Evolutionary conservation across 2,888 invertebrate genomes (phyloP).

Genomic region (Caradrina kadenii): DNA sequence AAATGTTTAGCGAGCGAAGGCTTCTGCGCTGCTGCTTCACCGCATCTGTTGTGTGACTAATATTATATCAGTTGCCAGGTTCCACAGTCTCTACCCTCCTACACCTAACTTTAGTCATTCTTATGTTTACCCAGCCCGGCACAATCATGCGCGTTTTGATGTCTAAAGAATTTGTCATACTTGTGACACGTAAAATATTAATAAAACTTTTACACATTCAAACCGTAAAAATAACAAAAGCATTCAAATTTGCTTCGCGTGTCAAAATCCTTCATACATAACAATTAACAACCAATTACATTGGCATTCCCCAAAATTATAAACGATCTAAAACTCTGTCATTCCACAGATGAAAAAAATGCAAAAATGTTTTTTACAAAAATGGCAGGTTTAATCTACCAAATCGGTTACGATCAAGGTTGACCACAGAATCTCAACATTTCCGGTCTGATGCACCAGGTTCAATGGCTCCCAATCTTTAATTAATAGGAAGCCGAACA

Average conservation of each 20-base stretch:
- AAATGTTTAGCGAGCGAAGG: too few relatives aligned
- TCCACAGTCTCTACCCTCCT: too few relatives aligned
- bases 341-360: slow-evolving; percentile 21
- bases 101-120: too few relatives aligned
- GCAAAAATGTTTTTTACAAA: slow-evolving; percentile 10
- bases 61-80: too few relatives aligned
- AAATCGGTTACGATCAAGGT: slow-evolving; percentile 32
- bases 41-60: too few relatives aligned
- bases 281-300: slow-evolving; percentile 36
- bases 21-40: too few relatives aligned
- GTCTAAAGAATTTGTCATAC: not conserved
- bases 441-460: slow-evolving; percentile 60
- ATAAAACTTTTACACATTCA: not conserved
- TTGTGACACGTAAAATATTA: not conserved
- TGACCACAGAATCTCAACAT: slow-evolving; percentile 24
- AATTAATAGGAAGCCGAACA: slow-evolving; percentile 62
- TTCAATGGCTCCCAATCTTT: slow-evolving; percentile 55
- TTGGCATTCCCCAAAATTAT: slow-evolving; percentile 39
- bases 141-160: not conserved
- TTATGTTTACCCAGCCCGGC: not conserved
- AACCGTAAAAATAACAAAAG: slow-evolving; percentile 18
- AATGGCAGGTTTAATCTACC: slow-evolving; percentile 21
- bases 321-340: slow-evolving; percentile 15
- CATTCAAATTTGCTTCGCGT: not conserved
- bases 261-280: slow-evolving; percentile 21